Evolutionary conservation across 1,140 invertebrate species (phyloP).

Genomic region (Coenobita brevimanus): DNA sequence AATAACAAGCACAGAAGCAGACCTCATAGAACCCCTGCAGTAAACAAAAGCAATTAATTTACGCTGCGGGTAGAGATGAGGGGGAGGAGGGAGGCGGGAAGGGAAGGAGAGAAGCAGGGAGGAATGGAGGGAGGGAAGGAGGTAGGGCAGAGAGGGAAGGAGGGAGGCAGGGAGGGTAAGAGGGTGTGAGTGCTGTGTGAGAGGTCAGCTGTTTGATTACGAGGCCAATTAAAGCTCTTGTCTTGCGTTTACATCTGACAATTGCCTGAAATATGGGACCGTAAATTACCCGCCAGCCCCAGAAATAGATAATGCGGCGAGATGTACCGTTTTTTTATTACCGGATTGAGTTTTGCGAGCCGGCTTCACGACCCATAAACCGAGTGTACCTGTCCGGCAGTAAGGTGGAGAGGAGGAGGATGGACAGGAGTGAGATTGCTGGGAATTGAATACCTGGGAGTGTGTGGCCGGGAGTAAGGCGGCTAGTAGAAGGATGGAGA

Average conservation of each 20-base stretch:
- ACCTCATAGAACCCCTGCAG: no score
- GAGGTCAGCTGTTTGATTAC: slow-evolving; percentile 26
- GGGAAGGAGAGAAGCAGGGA: not conserved
- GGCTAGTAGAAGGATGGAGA: no score
- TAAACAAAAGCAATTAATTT: no score
- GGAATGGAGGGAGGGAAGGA: not conserved
- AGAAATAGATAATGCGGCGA: slow-evolving; percentile 2
- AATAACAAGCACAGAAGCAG: no score
- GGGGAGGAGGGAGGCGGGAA: not conserved
- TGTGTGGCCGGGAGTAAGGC: no score
- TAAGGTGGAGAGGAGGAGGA: not conserved
- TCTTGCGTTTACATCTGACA: slow-evolving; percentile 35
- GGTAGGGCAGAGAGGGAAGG: not conserved
- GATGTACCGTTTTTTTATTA: no score
- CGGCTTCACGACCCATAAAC: not conserved
- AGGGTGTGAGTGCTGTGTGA: not conserved
- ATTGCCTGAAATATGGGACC: slow-evolving; percentile 33
- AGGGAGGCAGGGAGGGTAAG: not conserved
- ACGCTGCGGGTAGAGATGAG: not conserved
- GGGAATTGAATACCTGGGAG: no score
- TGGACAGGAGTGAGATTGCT: no score
- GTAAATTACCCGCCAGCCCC: slow-evolving; percentile 5
- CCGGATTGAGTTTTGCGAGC: no score
- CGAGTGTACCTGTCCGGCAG: not conserved
- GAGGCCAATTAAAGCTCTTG: slow-evolving; percentile 40